Base-by-base conservation (phyloP, 2,888 invertebrate species). In the Apodemia hepburni region DNA sequence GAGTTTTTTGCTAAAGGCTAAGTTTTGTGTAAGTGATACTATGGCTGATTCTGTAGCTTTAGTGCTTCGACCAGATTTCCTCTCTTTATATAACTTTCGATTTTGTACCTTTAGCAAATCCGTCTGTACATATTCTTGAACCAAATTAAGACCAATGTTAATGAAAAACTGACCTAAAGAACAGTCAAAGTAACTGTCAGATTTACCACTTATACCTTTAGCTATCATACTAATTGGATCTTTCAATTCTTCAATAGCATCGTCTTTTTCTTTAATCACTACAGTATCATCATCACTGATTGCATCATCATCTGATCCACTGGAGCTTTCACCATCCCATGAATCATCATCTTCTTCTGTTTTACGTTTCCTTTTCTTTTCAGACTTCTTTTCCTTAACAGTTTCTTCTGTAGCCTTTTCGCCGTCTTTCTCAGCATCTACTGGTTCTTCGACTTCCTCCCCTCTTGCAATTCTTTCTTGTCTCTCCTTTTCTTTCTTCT, bases 81-180 rank as follows among this genome's bases (percentile, higher is more conserved):
- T 91, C 84, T 95, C 95, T 74, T 95, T 95, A 72, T 96, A 96
- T 58, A 96, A 94, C 81, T 97, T 98, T 61, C 97, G 94, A 80
- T 97, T 96, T 80, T 98, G 98, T 75, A 97, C 95, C 73, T 96
- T 95, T 65, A 98, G 90, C 65, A 98, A 90, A 88, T 98, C 98
- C 58, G 95, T 95, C 87, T 98, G 98, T 27, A 98, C 98, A 85
- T 95, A 97, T 82, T 98, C 98, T 83, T 98, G 98, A 7, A 98
- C 98, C 71, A 98, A 93, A 82, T 97, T 98, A 64, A 97, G 93
- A 59, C 99, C 98, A 74, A 98, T 96, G 78, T 98, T 97, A 81
- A 97, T 96, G 76, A 98, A 96, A 82, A 98, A 97, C 81, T 97
- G 97, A 4, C 98, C 98, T 65, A 98, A 87, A 2, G 98, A 96